phyloP scores from a whole-genome alignment of 2,888 invertebrate species.

The Drosophila heteroneura region DNA sequence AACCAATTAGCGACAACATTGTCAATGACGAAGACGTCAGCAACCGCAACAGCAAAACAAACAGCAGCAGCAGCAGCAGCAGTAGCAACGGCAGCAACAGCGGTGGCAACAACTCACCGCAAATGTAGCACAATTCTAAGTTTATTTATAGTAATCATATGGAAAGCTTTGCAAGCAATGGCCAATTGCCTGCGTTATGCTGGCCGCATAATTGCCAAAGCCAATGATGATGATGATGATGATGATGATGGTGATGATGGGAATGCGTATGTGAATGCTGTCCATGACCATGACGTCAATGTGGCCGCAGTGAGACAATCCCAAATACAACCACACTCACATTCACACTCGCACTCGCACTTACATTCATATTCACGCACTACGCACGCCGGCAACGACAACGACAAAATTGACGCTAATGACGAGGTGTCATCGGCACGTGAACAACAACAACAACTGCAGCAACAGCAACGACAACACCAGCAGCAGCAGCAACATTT shows the following conservation, averaged over 20 bases:
- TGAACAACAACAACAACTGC: constrained; percentile 68
- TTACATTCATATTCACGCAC: constrained; percentile 29
- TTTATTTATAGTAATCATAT: constrained; percentile 81
- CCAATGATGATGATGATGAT: constrained; percentile 19
- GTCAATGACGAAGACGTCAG: constrained; percentile 58
- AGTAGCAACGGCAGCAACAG: constrained; percentile 32
- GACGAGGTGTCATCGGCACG: constrained; percentile 82
- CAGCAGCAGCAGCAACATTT: constrained; percentile 50
- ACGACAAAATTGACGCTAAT: constrained; percentile 66
- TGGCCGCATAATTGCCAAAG: constrained; percentile 55
- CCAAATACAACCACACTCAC: constrained; percentile 20
- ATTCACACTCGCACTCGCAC: background rate
- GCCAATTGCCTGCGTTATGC: constrained; percentile 57
- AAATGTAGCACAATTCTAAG: constrained; percentile 78
- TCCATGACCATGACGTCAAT: constrained; percentile 70
- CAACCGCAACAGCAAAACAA: constrained; percentile 33
- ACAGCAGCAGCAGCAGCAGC: constrained; percentile 36
- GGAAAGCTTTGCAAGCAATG: constrained; percentile 69
- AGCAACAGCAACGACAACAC: constrained; percentile 19
- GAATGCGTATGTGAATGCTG: constrained; percentile 36
- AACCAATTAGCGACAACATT: constrained; percentile 73
- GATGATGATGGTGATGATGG: constrained; percentile 37
- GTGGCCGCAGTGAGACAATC: constrained; percentile 40
- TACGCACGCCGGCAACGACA: constrained; percentile 34
- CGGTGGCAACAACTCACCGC: constrained; percentile 45